Base-by-base conservation (phyloP, 2,113 vertebrate genomes). In the Benthochromis sp. region DNA sequence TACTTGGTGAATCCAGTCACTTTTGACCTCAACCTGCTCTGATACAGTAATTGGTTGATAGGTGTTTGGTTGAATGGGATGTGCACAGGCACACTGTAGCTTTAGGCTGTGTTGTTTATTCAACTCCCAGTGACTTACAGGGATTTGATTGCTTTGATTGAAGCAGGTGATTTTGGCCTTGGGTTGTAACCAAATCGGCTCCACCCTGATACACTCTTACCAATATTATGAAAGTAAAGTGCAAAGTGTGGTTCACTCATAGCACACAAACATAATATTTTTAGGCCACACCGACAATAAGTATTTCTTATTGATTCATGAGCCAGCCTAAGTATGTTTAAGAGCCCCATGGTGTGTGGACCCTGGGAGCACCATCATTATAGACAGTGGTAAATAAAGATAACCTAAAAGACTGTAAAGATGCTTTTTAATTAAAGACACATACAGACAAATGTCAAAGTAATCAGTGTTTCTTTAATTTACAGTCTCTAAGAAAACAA, bases 401-500 rank as follows among this genome's bases (percentile, higher is more conserved):
- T 47, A 47, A 50, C 0, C 73, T 13, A 50, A 13, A 78, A 52
- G 45, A 50, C 45, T 78, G 27, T 13, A 13, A 50, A 31, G 45
- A 31, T 47, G 10, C 16, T 50, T 78, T 78, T 78, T 31, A 50
- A 50, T 50, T 52, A 31, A 92, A 84, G 29, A 85, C 38, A 45
- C 61, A 83, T 69, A 12, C 4, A 84, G 8, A 31, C 43, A 13
- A 73, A 83, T 5, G 34, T 82, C 21, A 90, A 88, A 82, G 91
- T 90, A 53, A 93, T 91, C 91, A 90, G 79, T 90, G 50, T 93
- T 43, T 92, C 50, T 95, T 96, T 96, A 94, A 96, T 96, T 94
- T 95, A 95, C 88, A 94, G 73, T 87, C 86, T 91, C 80, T 84
- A 90, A 84, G 78, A 84, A 92, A 89, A 61, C 57, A 80, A 63